These are phyloP conservation scores for Stenurella melanura DNA, from an alignment of 2,888 invertebrate genomes.

Conservation along the genomic window DNA sequence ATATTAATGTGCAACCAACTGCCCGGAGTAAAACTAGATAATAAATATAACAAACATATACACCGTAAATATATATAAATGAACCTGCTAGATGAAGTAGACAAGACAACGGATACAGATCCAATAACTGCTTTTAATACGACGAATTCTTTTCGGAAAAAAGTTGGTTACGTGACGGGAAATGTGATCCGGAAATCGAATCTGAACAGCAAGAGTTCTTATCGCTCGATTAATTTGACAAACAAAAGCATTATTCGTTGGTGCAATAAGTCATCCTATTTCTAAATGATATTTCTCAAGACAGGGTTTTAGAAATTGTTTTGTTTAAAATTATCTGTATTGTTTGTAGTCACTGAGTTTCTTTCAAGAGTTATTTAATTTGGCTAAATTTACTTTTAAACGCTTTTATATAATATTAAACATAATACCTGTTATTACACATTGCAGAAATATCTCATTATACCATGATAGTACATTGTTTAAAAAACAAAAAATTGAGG, in stretches of 20 bases:
- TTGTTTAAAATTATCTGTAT: neutral
- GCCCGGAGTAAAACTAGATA: too few relatives aligned
- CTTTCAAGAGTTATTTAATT: neutral
- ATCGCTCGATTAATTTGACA: neutral
- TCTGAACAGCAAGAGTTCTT: neutral
- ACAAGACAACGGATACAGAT: neutral
- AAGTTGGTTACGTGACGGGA: neutral
- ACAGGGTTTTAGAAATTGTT: neutral
- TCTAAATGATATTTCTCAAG: neutral
- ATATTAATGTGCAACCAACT: too few relatives aligned
- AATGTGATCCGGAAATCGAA: neutral
- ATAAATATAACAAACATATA: too few relatives aligned
- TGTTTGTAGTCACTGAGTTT: neutral
- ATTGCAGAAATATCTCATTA: too few relatives aligned
- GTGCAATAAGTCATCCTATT: neutral
- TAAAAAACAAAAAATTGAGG: too few relatives aligned
- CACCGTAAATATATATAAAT: too few relatives aligned
- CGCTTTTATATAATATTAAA: neutral
- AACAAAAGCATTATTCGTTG: neutral
- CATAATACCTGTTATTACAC: neutral
- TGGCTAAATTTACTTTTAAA: neutral
- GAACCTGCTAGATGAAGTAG: too few relatives aligned
- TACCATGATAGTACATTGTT: too few relatives aligned
- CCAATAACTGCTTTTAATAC: neutral
- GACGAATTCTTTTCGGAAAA: neutral